Evolutionary conservation across 2,888 invertebrate species (phyloP), one percentile per base, ranked within the genome.

Genomic region (Slavum lentiscoides): DNA sequence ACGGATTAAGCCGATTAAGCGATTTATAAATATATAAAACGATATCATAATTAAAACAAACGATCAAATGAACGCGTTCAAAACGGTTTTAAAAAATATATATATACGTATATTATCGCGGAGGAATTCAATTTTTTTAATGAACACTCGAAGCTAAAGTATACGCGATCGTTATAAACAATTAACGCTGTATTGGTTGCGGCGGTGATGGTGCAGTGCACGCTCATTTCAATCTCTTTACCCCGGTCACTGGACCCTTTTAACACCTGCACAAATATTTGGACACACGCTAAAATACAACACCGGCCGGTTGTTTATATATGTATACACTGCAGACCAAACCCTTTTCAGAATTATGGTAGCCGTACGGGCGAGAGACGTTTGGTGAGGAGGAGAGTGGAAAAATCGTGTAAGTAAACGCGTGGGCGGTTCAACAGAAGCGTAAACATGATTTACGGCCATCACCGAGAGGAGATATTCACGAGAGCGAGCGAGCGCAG

Each of bases 191-290:
- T 30, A 30, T 30, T 4, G 30, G 30, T 30, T 30, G 43, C 43
- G 43, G 30, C 30, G 30, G 30, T n/a, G n/a, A 43, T 6, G 43
- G 43, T 43, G 43, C 30, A 30, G 30, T 30, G 4, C 30, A 30
- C 30, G 30, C 30, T 30, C 30, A 4, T 30, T 30, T 30, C 30
- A 4, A 4, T 30, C 30, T 30, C 30, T 43, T 9, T 7, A 43
- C 43, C 6, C 43, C 66, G 17, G 23, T 8, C 43, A 17, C 61
- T 61, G 69, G 69, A 77, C 69, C 68, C 62, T 49, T 77, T 69
- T 53, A 62, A 77, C 77, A 69, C 77, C 69, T 69, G 68, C 49
- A 53, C 68, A 69, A 77, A 77, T 77, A 77, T 69, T 69, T 77
- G 43, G 69, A 59, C 77, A 53, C 61, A 69, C 69, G 77, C 30